Evolutionary conservation across 2,113 vertebrate species (phyloP), one percentile per base, ranked within the genome.

Genomic region (Toxotes jaculatrix): DNA sequence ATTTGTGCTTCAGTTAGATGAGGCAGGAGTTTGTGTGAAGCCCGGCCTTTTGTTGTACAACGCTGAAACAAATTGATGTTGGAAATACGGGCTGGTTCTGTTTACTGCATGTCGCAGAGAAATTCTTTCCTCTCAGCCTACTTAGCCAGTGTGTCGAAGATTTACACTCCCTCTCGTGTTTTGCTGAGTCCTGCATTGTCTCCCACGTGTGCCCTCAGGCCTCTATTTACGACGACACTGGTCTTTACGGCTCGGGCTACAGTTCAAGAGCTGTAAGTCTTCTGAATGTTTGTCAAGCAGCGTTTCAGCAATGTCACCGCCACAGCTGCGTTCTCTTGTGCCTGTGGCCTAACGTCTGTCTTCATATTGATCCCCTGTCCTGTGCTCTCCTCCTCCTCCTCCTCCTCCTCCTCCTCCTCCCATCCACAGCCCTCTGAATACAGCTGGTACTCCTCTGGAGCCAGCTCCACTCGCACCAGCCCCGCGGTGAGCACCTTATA

Each of bases 361-460:
- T 77, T 81, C 72, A 83, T 95, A 80, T 92, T 80, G 87, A 93
- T 93, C 67, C 31, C 89, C 79, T 93, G 38, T 90, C 80, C 94
- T 92, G 55, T 87, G 21, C 38, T 6, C 3, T 42, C 34, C 61
- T 21, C 31, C 57, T 60, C 57, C 57, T 59, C 87, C 27, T 61
- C 69, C 64, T 53, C 42, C 70, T 72, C 60, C 70, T 65, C 87
- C 31, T 61, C 74, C 60, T 55, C 43, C 70, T 73, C 60, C 70
- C 21, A 59, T 47, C 79, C 87, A 60, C 94, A 99, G 98, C 97
- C 97, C 12, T 98, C 97, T 88, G 98, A 98, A 91, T 96, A 94
- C 91, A 98, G 97, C 95, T 97, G 92, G 92, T 95, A 94, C 78
- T 98, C 97, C 59, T 98, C 97, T 77, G 95, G 95, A 95, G 80